Percentiles rank a stretch among this genome's conserved stretches.
Conservation (phyloP, 2,797 vertebrate species). For the Sphenopsis melanotis region DNA sequence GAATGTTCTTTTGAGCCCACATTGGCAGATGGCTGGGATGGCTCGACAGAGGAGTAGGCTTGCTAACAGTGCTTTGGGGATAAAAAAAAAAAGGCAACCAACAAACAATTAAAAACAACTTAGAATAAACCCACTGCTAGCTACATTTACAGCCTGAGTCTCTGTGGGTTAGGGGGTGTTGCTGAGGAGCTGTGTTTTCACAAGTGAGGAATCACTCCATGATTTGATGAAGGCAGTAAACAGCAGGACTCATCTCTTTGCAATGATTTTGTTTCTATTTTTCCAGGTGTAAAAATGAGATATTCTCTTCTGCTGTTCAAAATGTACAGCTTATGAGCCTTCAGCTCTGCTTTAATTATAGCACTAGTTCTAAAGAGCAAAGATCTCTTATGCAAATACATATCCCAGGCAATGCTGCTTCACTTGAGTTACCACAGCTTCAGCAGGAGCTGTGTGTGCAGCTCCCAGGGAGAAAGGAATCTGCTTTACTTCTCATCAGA, state of each 20-base stretch:
- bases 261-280: neutral
- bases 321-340: neutral
- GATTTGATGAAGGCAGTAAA: neutral
- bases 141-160: neutral
- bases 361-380: neutral
- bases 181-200: neutral
- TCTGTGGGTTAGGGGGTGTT: neutral
- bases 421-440: neutral
- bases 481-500: neutral
- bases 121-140: neutral
- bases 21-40: conserved; percentile 45
- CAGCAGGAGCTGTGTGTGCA: neutral
- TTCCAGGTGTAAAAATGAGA: conserved; percentile 13
- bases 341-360: conserved; percentile 14
- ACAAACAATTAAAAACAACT: conserved; percentile 38
- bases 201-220: neutral
- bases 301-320: neutral
- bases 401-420: neutral
- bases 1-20: conserved; percentile 63
- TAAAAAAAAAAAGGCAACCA: neutral
- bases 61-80: neutral
- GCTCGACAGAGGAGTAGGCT: conserved; percentile 33
- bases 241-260: neutral
- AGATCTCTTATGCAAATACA: neutral
- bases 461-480: neutral